Percentiles rank a stretch among this genome's conserved stretches.
These are phyloP conservation scores for Steinernema carpocapsae DNA, from an alignment of 2,888 invertebrate species.

Conservation along the genomic window DNA sequence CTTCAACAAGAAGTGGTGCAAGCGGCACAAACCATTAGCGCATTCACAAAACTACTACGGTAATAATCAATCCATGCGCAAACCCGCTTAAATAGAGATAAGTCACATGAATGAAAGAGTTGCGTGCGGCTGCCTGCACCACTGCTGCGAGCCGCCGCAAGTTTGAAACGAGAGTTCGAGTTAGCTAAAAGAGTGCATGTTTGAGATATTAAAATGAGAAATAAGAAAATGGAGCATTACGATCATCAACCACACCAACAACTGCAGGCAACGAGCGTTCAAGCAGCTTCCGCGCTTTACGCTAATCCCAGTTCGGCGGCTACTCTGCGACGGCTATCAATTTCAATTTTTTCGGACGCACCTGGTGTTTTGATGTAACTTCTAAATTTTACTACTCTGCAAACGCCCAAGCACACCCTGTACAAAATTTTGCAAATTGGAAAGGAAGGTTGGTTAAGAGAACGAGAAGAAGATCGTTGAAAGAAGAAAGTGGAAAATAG, in stretches of 20 bases:
- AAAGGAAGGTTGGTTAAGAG: too few relatives aligned
- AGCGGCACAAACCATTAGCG: too few relatives aligned
- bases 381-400: background rate
- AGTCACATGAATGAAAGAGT: too few relatives aligned
- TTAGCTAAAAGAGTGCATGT: constrained; percentile 26
- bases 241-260: constrained; percentile 31
- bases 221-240: constrained; percentile 24
- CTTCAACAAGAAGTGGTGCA: too few relatives aligned
- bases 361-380: background rate
- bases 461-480: too few relatives aligned
- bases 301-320: background rate
- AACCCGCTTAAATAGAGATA: background rate
- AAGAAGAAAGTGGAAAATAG: too few relatives aligned
- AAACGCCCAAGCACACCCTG: constrained; percentile 12
- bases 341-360: background rate
- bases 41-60: constrained; percentile 19
- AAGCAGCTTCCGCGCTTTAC: constrained; percentile 32
- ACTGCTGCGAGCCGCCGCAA: too few relatives aligned
- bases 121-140: too few relatives aligned
- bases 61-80: constrained; percentile 13
- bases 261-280: constrained; percentile 32
- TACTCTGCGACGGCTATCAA: background rate
- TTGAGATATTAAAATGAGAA: constrained; percentile 1
- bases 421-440: background rate
- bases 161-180: background rate